phyloP scores from a whole-genome alignment of 2,113 vertebrate species.

The Nyctibius bracteatus region DNA sequence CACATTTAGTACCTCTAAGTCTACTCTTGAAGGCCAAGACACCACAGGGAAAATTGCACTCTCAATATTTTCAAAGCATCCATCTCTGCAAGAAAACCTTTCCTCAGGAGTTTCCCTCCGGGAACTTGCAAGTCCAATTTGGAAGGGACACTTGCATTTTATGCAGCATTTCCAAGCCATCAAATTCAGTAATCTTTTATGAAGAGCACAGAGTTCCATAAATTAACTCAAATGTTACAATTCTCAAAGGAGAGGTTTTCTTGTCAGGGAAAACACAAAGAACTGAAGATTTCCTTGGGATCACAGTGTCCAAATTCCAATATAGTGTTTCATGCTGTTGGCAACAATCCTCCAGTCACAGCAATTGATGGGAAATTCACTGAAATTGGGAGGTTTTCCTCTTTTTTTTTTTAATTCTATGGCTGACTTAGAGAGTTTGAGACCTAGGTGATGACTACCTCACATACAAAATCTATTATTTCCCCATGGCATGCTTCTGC shows the following conservation, averaged over 20 bases:
- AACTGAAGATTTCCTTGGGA: background rate
- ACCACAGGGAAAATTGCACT: background rate
- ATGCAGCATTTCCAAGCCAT: background rate
- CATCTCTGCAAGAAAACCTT: background rate
- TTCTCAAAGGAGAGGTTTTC: background rate
- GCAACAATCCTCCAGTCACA: background rate
- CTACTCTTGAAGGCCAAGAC: background rate
- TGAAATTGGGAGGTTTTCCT: background rate
- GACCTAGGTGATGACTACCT: background rate
- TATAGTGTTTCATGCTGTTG: background rate
- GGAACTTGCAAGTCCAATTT: background rate
- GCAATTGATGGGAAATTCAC: background rate
- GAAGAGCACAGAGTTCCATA: background rate
- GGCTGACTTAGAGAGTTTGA: background rate
- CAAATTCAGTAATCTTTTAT: background rate
- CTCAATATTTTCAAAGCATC: background rate
- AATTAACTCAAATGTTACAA: background rate
- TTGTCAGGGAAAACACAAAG: background rate
- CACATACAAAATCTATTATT: background rate
- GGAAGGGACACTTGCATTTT: background rate
- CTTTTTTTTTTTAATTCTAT: background rate
- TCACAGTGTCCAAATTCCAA: background rate
- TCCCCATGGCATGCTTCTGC: background rate
- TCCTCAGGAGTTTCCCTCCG: background rate
- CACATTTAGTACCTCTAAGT: background rate